Conservation (phyloP, 1,140 invertebrate genomes). For the Drosophila pseudoananassae region DNA sequence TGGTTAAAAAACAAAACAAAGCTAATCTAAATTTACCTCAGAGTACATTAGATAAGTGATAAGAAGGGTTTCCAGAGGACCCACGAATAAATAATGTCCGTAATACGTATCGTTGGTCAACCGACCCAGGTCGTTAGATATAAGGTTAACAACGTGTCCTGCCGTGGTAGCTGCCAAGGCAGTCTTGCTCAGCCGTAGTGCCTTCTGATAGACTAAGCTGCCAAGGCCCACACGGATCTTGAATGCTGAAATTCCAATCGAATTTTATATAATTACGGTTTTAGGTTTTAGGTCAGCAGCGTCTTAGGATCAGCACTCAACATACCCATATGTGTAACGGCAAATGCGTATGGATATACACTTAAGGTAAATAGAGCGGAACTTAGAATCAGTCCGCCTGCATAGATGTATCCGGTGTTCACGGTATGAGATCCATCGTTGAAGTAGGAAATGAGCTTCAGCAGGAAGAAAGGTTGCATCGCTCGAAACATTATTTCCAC, state of each 20-base stretch:
- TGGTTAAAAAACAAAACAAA: not conserved
- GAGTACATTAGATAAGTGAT: slow-evolving; percentile 91
- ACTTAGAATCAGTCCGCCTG: slow-evolving; percentile 87
- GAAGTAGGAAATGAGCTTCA: slow-evolving; percentile 88
- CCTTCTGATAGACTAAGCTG: slow-evolving; percentile 92
- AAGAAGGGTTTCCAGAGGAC: slow-evolving; percentile 91
- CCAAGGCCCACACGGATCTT: slow-evolving; percentile 91
- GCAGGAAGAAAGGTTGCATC: slow-evolving; percentile 89
- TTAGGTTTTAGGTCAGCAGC: not conserved
- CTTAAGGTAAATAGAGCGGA: slow-evolving; percentile 89
- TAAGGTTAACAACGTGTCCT: slow-evolving; percentile 95
- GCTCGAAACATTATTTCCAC: slow-evolving; percentile 85
- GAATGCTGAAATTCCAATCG: slow-evolving; percentile 84
- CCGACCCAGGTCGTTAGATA: slow-evolving; percentile 94
- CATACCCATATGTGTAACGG: slow-evolving; percentile 88
- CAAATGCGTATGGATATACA: slow-evolving; percentile 92
- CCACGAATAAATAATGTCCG: slow-evolving; percentile 91
- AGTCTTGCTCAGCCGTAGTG: slow-evolving; percentile 88
- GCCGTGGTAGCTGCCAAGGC: slow-evolving; percentile 91
- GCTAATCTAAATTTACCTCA: slow-evolving; percentile 72
- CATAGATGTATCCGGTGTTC: slow-evolving; percentile 87
- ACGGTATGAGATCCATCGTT: slow-evolving; percentile 84
- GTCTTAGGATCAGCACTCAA: not conserved
- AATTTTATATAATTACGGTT: not conserved
- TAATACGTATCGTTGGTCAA: slow-evolving; percentile 89